Base-by-base conservation (phyloP, 2,888 invertebrate genomes). In the Xanthostigma xanthostigma region DNA sequence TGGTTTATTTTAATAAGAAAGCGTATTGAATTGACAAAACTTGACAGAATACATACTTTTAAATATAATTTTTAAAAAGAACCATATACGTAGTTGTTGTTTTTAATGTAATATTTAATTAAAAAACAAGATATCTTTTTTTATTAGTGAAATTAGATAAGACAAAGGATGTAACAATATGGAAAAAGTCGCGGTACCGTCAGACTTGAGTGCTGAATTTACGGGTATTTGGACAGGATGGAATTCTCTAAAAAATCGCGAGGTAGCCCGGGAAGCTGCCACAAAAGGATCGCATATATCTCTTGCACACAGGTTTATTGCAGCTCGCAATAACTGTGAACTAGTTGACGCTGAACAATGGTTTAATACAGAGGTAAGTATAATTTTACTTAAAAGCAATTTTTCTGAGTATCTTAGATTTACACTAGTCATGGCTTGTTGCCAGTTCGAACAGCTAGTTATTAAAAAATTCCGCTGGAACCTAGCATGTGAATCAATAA, bases 231-330 rank as follows among this genome's bases (percentile, higher is more conserved):
- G 81, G 81, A 69, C 71, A 46, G 78, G 76, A 54, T 82, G 81
- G 81, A 72, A 73, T 52, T 70, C 67, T 48, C 74, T 78, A 55
- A 74, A 77, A 39, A 70, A 76, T 36, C 67, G 76, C 58, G 80
- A 81, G 64, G 75, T 81, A 41, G 77, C 77, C 1, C 68, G 81
- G 55, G 81, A 82, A 62, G 78, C 81, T 11, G 80, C 78, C 35
- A 75, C 77, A 2, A 81, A 82, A 61, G 81, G 81, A 13, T 73
- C 74, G 34, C 76, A 79, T 56, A 71, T 80, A 42, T 65, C 68
- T 36, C 62, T 81, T 48, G 79, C 78, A 39, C 62, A 75, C 46
- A 71, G 69, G 55, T 81, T 75, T 63, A 63, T 82, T 14, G 70
- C 73, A 55, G 62, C 63, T 40, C 72, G 76, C 57, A 75, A 74